Base-by-base conservation (phyloP, 2,888 invertebrate genomes). In the Melieria omissa region DNA sequence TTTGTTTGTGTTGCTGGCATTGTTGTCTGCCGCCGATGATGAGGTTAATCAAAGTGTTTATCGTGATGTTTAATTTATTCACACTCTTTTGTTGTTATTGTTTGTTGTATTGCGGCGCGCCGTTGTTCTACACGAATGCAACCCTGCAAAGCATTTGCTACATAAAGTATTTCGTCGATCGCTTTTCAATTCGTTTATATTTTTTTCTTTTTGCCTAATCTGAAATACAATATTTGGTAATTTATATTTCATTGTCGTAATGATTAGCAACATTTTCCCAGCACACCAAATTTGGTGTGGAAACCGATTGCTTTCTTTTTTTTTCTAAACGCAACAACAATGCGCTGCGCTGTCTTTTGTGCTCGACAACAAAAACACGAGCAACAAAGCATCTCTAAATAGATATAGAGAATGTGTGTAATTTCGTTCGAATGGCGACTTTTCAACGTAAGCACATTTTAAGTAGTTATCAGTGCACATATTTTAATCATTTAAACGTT, bases 11-110 rank as follows among this genome's bases (percentile, higher is more conserved):
- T 29, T 29, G 29, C 47, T 42, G 57, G 47, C 49, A 42, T 42
- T 46, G 57, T 47, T 66, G 58, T 29, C 29, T 29, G 29, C 29
- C 29, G 29, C n/a, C 14, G 52, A 52, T 57, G 57, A 63, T 62
- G 63, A 63, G 70, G 70, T 47, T 81, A 83, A 83, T 82, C 81
- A 82, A 81, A 78, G 79, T 80, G 82, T 81, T 83, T 80, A 83
- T 82, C 83, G 83, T 82, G 83, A 83, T 80, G 79, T 81, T 81
- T 82, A 83, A 83, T 84, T 83, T 83, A 83, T 83, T 84, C 84
- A 83, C 83, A 83, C 81, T 81, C 78, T 75, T 66, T 73, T 81
- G 46, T 64, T 46, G 62, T 54, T 69, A 61, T 69, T 69, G 68
- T 61, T 69, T 61, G 52, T 69, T 62, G 45, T n/a, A 62, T 69